Evolutionary conservation across 2,797 vertebrate species (phyloP).

Genomic region (Aselliscus stoliczkanus): DNA sequence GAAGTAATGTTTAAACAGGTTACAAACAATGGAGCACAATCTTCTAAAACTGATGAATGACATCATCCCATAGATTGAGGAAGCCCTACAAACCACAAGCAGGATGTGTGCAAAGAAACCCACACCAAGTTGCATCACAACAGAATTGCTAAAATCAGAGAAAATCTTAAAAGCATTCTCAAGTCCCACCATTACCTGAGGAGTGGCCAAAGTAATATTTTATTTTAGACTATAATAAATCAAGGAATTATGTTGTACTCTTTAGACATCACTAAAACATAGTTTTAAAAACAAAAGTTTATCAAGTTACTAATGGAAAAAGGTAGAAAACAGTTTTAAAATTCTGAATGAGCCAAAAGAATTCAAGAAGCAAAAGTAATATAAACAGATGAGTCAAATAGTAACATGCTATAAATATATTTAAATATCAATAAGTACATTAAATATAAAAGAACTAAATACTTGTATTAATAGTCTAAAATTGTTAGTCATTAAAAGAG

Average conservation of each 20-base stretch:
- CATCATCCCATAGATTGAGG: not conserved
- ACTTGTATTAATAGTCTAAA: not conserved
- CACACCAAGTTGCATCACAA: not conserved
- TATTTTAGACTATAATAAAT: not conserved
- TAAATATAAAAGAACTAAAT: not conserved
- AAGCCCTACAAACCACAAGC: not conserved
- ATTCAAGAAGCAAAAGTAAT: not conserved
- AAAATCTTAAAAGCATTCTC: not conserved
- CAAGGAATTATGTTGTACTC: not conserved
- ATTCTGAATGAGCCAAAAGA: not conserved
- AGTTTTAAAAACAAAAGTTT: not conserved
- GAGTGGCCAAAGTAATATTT: not conserved
- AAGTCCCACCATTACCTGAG: not conserved
- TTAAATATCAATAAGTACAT: not conserved
- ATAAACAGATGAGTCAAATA: not conserved
- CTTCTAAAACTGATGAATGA: not conserved
- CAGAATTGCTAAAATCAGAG: not conserved
- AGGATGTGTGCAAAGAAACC: not conserved
- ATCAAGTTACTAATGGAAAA: not conserved
- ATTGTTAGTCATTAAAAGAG: not conserved
- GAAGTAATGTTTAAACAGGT: not conserved
- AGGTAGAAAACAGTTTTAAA: not conserved
- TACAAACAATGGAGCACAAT: not conserved
- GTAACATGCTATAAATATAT: not conserved
- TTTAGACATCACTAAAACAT: not conserved